Evolutionary conservation across 2,888 invertebrate genomes (phyloP), one percentile per base, ranked within the genome.

Genomic region (Lordiphosa fenestrarum): DNA sequence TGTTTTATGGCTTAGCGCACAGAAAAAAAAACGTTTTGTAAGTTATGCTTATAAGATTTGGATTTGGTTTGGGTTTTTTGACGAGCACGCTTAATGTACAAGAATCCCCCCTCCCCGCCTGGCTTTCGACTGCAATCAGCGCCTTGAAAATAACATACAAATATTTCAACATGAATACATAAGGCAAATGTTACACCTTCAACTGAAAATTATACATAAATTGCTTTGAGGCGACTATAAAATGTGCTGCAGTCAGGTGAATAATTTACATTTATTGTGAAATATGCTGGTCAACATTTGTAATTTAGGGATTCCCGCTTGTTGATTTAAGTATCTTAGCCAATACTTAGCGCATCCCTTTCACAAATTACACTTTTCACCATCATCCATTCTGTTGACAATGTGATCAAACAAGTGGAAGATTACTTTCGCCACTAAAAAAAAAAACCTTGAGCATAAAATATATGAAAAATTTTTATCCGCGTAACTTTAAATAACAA

Each of bases 1-100:
- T 68, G 64, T 51, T 69, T 44, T 40, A 41, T 55, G 37, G 40
- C 61, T 69, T 69, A 56, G 33, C 50, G 38, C 49, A 39, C 9
- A 47, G 42, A 60, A 53, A 53, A 15, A 33, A 44, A 33, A 44
- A 44, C 15, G 15, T 54, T 36, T 36, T 30, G 19, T 57, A 47
- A 60, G 56, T 68, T 67, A 59, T 52, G 64, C 53, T 42, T n/a
- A 58, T 23, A 41, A 4, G 38, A 21, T 37, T 38, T 25, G 10
- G 37, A 30, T 30, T 30, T 30, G 37, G 48, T 30, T 40, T 40
- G 10, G 21, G 19, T 7, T 7, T 25, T 25, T 25, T 25, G 30
- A 30, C 25, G 42, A 42, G 30, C 30, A 30, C 30, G 42, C 30
- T 13, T 42, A 42, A 42, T 30, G 30, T 30, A 42, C 30, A 42